Evolutionary conservation across 2,113 vertebrate species (phyloP).

Genomic region (Oxygymnocypris stewartii): DNA sequence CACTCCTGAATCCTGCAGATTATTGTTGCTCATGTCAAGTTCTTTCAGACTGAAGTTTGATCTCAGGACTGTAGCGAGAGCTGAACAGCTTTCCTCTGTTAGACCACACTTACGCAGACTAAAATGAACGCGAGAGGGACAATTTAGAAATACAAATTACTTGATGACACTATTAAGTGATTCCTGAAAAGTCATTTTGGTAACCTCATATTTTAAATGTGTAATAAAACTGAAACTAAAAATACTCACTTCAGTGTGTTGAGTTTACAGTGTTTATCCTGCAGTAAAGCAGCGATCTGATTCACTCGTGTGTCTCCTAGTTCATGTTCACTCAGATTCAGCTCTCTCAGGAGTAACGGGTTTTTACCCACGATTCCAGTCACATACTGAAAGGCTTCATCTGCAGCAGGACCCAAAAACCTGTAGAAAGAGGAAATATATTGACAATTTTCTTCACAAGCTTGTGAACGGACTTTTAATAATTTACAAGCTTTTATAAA

Average conservation of each 20-base stretch:
- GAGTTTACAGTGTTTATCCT: too few species aligned
- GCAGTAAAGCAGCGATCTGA: too few species aligned
- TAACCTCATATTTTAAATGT: background rate
- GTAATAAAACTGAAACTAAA: background rate
- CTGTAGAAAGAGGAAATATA: background rate
- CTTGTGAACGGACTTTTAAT: background rate
- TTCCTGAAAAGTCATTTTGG: background rate
- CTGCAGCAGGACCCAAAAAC: background rate
- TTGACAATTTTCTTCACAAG: background rate
- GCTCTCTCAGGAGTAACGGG: too few species aligned
- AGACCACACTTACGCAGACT: background rate
- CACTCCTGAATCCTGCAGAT: background rate
- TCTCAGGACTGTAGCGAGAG: background rate
- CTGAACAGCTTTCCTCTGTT: conserved; percentile 14
- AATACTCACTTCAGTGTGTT: too few species aligned
- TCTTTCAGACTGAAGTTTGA: background rate
- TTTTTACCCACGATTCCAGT: background rate
- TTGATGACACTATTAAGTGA: background rate
- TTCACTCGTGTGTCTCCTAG: background rate
- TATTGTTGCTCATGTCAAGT: background rate
- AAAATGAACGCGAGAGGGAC: background rate
- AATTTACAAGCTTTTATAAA: background rate
- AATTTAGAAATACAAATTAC: background rate
- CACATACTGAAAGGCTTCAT: background rate
- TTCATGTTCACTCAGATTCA: too few species aligned